Evolutionary conservation across 2,113 vertebrate genomes (phyloP).

Genomic region (Psophia crepitans): DNA sequence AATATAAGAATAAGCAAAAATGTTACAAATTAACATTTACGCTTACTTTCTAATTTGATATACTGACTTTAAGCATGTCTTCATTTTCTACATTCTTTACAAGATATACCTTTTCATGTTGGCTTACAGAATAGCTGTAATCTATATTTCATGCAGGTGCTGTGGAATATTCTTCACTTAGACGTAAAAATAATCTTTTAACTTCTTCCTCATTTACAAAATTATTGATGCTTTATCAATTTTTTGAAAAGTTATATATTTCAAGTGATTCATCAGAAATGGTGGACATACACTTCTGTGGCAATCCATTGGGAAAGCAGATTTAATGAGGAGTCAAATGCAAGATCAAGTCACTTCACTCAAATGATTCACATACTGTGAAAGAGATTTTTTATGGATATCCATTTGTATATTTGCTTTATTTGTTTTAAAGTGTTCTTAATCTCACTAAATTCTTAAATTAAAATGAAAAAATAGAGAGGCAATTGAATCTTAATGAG

Average conservation of each 20-base stretch:
- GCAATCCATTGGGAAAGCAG: neutral
- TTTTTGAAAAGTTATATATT: neutral
- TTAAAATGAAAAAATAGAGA: neutral
- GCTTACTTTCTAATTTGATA: neutral
- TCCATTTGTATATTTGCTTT: neutral
- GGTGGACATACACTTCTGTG: neutral
- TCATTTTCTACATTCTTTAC: neutral
- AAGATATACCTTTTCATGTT: neutral
- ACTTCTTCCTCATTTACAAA: neutral
- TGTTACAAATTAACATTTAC: neutral
- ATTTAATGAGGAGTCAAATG: neutral
- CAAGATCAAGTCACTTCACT: neutral
- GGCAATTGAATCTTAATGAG: neutral
- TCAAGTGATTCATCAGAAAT: neutral
- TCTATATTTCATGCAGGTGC: neutral
- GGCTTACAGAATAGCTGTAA: neutral
- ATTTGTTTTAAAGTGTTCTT: neutral
- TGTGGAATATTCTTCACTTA: neutral
- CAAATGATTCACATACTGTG: neutral
- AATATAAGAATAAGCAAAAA: neutral
- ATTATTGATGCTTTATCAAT: neutral
- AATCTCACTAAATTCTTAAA: neutral
- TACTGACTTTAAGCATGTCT: neutral
- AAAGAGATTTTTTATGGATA: neutral
- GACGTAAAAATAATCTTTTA: neutral